Conservation (phyloP, 2,888 invertebrate genomes). For the Diaprepes abbreviatus region DNA sequence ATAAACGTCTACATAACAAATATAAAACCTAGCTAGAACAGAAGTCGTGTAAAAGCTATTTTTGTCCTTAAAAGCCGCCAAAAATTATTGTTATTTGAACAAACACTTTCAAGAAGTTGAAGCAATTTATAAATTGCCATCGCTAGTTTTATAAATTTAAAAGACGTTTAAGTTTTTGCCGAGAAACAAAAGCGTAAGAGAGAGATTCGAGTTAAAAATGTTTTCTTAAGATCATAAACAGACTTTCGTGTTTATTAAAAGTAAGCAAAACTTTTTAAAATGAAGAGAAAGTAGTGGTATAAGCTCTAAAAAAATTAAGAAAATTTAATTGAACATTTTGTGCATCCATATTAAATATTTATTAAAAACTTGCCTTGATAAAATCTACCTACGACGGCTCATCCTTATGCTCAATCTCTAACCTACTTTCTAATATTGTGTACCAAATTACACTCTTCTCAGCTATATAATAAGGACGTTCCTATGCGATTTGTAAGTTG, state of each 20-base stretch:
- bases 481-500: too few species aligned
- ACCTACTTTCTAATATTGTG: too few species aligned
- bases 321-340: too few species aligned
- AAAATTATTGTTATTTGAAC: constrained; percentile 30
- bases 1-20: neutral
- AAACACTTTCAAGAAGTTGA: constrained; percentile 27
- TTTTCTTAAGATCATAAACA: neutral
- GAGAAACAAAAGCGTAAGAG: neutral
- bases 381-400: too few species aligned
- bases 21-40: neutral
- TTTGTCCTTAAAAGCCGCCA: constrained; percentile 14
- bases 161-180: constrained; percentile 1
- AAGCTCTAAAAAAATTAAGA: too few species aligned
- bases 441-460: too few species aligned
- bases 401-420: too few species aligned
- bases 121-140: constrained; percentile 29
- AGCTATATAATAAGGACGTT: too few species aligned
- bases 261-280: too few species aligned
- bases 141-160: constrained; percentile 27
- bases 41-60: constrained; percentile 13
- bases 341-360: too few species aligned
- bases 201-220: neutral
- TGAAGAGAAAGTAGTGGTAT: too few species aligned
- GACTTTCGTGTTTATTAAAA: neutral
- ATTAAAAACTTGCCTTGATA: too few species aligned